A percentile compares a stretch with the other conserved stretches of the same genome.
Conservation (phyloP, 2,888 invertebrate genomes). For the Tenthredo amoena region DNA sequence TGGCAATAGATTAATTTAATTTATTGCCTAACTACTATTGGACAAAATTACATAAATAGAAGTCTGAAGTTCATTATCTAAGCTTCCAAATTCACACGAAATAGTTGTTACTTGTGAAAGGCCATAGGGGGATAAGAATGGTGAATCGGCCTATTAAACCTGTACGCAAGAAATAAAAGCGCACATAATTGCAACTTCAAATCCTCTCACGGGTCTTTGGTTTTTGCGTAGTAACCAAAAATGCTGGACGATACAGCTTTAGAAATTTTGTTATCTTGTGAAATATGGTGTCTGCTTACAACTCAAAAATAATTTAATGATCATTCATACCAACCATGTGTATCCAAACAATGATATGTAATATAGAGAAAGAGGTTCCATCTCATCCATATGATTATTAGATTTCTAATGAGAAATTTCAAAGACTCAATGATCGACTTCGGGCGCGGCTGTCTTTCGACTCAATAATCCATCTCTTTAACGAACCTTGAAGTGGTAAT, state of each 20-base stretch:
- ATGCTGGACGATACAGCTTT: neutral
- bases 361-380: neutral
- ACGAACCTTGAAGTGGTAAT: neutral
- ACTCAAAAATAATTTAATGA: neutral
- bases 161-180: neutral
- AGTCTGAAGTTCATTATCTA: neutral
- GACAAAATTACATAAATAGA: neutral
- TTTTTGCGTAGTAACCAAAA: neutral
- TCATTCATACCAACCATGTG: neutral
- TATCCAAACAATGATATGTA: neutral
- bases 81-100: neutral
- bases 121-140: too few species aligned
- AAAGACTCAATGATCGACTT: neutral
- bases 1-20: constrained; percentile 16
- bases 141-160: too few species aligned
- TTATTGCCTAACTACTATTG: neutral
- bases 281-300: neutral
- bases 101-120: neutral
- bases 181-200: neutral
- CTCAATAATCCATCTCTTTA: neutral
- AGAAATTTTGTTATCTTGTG: neutral
- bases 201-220: neutral
- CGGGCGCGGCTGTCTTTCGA: neutral
- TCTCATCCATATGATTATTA: neutral
- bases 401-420: neutral